Evolutionary conservation across 1,140 invertebrate genomes (phyloP), one percentile per base, ranked within the genome.

Genomic region (Phthorimaea operculella): DNA sequence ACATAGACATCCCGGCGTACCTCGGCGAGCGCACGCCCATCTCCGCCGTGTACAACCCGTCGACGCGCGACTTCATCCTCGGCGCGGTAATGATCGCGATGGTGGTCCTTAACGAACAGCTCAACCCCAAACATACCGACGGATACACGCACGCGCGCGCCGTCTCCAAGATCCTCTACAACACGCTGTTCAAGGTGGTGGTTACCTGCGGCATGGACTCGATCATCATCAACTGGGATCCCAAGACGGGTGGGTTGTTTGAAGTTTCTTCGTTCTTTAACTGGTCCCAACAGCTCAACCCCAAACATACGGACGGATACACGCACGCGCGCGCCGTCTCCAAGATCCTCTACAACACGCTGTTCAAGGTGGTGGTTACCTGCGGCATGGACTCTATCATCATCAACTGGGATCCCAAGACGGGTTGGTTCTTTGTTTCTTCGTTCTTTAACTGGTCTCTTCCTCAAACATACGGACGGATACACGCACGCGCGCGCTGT

Each of bases 161-260:
- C 6, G 87, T 92, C 14, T 89, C 90, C 4, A 87, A 88, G 17
- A 83, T 92, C 0, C 79, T 93, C 1, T 92, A 91, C 66, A 92
- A 92, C 80, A 86, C 87, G 11, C 80, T 93, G 5, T 92, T 90
- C 63, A 88, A 90, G 68, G 88, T 89, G 36, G 86, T 92, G 44
- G 87, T 92, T 39, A 90, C 91, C 1, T 90, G 88, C 39, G 90
- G 91, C 14, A 75, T 89, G 66, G 91, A 93, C 70, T 92, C 91
- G 56, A 89, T 88, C 63, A 92, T 93, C 54, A 92, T 92, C 57
- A 88, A 90, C 4, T 93, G 92, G 92, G 88, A 92, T 79, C 90
- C 90, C 1, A 87, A 88, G 78, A 88, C 83, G 16, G 90, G 88
- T 76, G 14, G 61, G 15, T 28, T n/a, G n/a, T n/a, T n/a, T n/a